Evolutionary conservation across 2,888 invertebrate genomes (phyloP).

Genomic region (Agrotis segetum): DNA sequence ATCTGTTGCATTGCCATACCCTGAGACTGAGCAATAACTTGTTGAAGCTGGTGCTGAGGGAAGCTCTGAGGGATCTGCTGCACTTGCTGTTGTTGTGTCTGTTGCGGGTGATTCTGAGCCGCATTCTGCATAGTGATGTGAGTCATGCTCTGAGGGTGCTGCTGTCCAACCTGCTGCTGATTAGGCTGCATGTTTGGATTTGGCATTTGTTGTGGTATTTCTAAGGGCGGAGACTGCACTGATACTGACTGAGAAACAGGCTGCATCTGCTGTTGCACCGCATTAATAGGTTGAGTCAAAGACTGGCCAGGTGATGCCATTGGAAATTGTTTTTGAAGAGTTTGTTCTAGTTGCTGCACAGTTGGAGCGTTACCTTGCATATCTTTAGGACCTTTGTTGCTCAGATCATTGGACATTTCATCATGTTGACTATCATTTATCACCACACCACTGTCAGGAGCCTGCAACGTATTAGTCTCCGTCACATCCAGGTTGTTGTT

Average conservation of each 20-base stretch:
- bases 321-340: conserved; percentile 88
- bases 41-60: conserved; percentile 89
- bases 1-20: conserved; percentile 89
- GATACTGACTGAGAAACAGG: conserved; percentile 86
- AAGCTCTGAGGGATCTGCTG: conserved; percentile 90
- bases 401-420: conserved; percentile 87
- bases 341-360: conserved; percentile 88
- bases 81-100: conserved; percentile 86
- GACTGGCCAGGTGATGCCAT: conserved; percentile 90
- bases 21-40: conserved; percentile 88
- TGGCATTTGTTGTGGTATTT: conserved; percentile 89
- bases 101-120: conserved; percentile 81
- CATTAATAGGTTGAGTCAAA: conserved; percentile 86
- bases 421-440: conserved; percentile 90
- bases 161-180: conserved; percentile 87
- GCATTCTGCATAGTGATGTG: conserved; percentile 88
- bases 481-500: conserved; percentile 88
- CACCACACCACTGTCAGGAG: conserved; percentile 89
- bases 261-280: conserved; percentile 85
- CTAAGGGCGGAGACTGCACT: conserved; percentile 89
- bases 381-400: conserved; percentile 88
- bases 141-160: conserved; percentile 89
- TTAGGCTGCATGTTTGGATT: conserved; percentile 84
- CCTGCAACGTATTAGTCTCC: conserved; percentile 83
- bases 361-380: conserved; percentile 85